Conservation (phyloP, 1,140 invertebrate species). For the Brachionus calyciflorus region DNA sequence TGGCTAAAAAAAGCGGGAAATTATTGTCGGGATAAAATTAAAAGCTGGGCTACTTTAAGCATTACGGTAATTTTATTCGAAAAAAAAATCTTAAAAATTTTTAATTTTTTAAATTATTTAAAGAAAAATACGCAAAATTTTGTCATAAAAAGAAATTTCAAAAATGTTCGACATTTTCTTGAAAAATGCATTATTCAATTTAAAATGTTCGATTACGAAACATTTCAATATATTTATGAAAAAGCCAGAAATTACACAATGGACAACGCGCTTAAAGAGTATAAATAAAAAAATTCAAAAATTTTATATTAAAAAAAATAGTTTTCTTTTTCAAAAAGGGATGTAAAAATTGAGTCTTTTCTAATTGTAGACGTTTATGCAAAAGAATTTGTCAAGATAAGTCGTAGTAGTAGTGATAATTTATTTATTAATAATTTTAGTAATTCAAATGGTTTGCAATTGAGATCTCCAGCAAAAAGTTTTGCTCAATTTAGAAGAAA, state of each 20-base stretch:
- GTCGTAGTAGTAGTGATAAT: too few relatives aligned
- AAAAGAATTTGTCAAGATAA: not conserved
- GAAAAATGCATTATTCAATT: not conserved
- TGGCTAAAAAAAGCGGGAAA: not conserved
- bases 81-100: not conserved
- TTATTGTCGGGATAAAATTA: not conserved
- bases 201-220: not conserved
- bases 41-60: not conserved
- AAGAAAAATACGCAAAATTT: not conserved
- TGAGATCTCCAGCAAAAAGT: too few relatives aligned
- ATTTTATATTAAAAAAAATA: not conserved
- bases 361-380: conserved; percentile 20
- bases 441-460: too few relatives aligned
- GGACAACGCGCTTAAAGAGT: not conserved
- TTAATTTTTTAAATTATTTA: not conserved
- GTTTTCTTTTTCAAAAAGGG: not conserved
- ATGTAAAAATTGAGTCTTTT: conserved; percentile 4
- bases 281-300: not conserved
- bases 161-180: conserved; percentile 20
- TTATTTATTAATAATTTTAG: too few relatives aligned
- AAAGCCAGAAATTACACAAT: not conserved
- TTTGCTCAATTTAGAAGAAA: too few relatives aligned
- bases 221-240: conserved; percentile 9
- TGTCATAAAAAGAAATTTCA: not conserved
- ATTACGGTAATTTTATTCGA: not conserved